phyloP scores from a whole-genome alignment of 2,797 vertebrate genomes.

The Leptoclinus maculatus region DNA sequence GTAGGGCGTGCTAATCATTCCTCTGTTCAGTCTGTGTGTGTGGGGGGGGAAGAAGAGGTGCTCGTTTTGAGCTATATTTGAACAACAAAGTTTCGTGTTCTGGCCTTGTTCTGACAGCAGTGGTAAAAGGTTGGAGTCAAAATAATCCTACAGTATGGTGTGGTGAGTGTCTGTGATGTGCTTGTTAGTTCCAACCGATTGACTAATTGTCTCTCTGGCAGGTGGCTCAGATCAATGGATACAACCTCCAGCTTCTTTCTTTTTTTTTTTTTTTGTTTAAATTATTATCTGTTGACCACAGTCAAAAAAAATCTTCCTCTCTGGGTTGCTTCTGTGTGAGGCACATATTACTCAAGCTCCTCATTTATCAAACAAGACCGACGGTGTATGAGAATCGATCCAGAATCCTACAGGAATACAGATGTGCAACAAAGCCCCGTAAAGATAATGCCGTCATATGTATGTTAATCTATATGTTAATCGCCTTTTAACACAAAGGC shows the following conservation, averaged over 20 bases:
- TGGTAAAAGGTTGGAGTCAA: conserved; percentile 45
- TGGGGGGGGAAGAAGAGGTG: not conserved
- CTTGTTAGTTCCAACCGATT: conserved; percentile 45
- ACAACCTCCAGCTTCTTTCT: conserved; percentile 36
- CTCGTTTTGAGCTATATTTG: conserved; percentile 61
- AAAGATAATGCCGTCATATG: not conserved
- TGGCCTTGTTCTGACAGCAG: conserved; percentile 57
- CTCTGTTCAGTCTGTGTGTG: conserved; percentile 35
- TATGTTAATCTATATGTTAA: conserved; percentile 1
- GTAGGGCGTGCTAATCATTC: conserved; percentile 30
- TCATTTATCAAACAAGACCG: conserved; percentile 35
- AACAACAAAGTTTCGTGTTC: conserved; percentile 59
- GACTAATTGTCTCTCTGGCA: conserved; percentile 61
- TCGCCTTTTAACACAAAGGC: not conserved
- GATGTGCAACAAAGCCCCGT: conserved; percentile 11
- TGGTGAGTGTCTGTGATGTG: conserved; percentile 27
- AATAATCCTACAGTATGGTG: conserved; percentile 31
- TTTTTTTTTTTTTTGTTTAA: not conserved
- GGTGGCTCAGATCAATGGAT: conserved; percentile 53
- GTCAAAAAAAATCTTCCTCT: conserved; percentile 9
- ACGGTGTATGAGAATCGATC: conserved; percentile 4
- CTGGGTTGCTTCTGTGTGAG: not conserved
- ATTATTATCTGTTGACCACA: conserved; percentile 43
- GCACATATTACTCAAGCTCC: conserved; percentile 14
- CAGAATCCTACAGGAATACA: conserved; percentile 20